phyloP scores from a whole-genome alignment of 2,888 invertebrate species.

The Rhagonycha fulva region DNA sequence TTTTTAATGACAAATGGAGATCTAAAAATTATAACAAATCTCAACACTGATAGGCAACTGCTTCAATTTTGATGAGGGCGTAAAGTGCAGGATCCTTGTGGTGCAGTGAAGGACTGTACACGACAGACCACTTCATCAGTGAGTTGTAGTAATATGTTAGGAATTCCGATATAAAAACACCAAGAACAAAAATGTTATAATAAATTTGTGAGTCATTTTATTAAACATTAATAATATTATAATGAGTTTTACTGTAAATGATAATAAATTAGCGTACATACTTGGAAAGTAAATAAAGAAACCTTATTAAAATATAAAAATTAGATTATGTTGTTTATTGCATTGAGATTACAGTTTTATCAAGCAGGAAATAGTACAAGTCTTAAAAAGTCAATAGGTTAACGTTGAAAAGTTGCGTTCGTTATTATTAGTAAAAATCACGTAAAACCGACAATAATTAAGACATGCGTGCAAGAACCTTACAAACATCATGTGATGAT shows the following conservation, averaged over 20 bases:
- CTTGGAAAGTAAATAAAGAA: background rate
- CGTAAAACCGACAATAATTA: constrained; percentile 19
- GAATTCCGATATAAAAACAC: background rate
- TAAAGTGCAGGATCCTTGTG: background rate
- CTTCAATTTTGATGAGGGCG: no score
- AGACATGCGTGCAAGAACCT: constrained; percentile 24
- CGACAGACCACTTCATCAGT: background rate
- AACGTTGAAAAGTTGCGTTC: constrained; percentile 21
- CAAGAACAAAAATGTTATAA: background rate
- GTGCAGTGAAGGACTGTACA: background rate
- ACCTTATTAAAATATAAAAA: constrained; percentile 6
- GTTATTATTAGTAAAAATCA: constrained; percentile 23
- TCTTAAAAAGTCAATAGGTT: constrained; percentile 25
- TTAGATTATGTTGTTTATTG: constrained; percentile 15
- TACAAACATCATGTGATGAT: constrained; percentile 27
- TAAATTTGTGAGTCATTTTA: background rate
- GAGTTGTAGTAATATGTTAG: background rate
- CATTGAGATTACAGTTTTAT: constrained; percentile 20
- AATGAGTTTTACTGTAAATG: background rate
- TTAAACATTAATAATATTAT: background rate
- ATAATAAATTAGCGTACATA: background rate
- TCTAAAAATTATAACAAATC: no score
- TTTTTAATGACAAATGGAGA: no score
- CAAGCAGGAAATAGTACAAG: constrained; percentile 23
- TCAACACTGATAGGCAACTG: no score